phyloP scores from a whole-genome alignment of 2,888 invertebrate genomes.

The Meghimatium bilineatum region DNA sequence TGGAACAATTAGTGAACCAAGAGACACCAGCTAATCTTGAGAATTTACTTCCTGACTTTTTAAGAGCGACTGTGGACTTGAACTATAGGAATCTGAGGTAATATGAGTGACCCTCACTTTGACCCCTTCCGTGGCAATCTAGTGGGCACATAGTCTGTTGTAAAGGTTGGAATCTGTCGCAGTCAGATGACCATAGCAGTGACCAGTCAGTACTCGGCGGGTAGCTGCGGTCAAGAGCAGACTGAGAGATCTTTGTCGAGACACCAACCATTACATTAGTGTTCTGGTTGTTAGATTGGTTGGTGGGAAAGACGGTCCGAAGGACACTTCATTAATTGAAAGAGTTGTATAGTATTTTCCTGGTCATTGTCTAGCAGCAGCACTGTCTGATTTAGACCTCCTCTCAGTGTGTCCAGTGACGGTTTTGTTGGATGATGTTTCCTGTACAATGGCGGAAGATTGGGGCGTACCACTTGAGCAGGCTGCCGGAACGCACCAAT shows the following conservation, averaged over 20 bases:
- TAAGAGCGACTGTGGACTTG: not conserved
- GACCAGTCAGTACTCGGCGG: slow-evolving; percentile 18
- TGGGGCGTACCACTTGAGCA: slow-evolving; percentile 39
- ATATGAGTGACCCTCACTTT: not conserved
- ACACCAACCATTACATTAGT: slow-evolving; percentile 17
- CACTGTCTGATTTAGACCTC: not conserved
- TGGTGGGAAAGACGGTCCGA: slow-evolving; percentile 4
- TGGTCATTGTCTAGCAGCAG: not conserved
- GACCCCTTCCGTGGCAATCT: not conserved
- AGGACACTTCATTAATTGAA: slow-evolving; percentile 38
- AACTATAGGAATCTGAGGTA: not conserved
- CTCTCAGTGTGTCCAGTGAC: slow-evolving; percentile 8
- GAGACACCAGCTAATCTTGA: not conserved
- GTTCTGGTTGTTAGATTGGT: not conserved
- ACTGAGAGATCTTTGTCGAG: slow-evolving; percentile 23
- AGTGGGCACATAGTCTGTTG: not conserved
- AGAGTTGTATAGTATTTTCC: slow-evolving; percentile 37
- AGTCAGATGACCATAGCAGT: slow-evolving; percentile 17
- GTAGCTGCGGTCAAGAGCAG: slow-evolving; percentile 37
- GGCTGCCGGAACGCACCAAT: slow-evolving; percentile 27
- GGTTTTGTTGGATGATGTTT: slow-evolving; percentile 25
- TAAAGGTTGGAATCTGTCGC: not conserved
- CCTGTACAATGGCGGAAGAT: slow-evolving; percentile 36
- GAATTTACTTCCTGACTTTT: not conserved
- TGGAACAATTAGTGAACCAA: not conserved